Conservation (phyloP, 2,888 invertebrate species). For the Thereva unica region DNA sequence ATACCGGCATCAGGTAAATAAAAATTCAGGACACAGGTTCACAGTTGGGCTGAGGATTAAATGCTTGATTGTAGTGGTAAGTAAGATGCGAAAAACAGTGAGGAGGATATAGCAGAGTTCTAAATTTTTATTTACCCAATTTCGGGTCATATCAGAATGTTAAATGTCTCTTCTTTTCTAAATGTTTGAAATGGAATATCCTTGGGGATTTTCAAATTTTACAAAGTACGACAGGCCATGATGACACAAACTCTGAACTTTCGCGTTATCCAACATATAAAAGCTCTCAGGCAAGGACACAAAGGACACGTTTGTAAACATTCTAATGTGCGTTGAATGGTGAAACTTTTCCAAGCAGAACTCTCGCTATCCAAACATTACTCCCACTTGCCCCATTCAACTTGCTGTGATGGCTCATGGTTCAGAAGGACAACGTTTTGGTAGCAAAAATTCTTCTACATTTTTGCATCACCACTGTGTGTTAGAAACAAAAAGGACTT, state of each 20-base stretch:
- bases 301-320: constrained; percentile 26
- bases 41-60: too few species aligned
- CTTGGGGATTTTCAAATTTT: constrained; percentile 22
- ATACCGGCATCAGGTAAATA: too few species aligned
- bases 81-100: too few species aligned
- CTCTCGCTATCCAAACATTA: constrained; percentile 5
- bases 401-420: not conserved
- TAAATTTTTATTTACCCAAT: too few species aligned
- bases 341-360: constrained; percentile 15
- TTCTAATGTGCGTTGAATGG: constrained; percentile 27
- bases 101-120: too few species aligned
- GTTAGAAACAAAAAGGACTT: not conserved
- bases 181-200: constrained; percentile 2
- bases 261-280: constrained; percentile 21
- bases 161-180: not conserved
- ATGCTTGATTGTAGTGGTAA: too few species aligned
- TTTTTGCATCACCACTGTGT: too few species aligned
- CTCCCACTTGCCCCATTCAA: constrained; percentile 24
- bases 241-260: constrained; percentile 23
- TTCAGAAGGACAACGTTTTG: too few species aligned
- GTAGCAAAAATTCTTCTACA: too few species aligned
- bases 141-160: too few species aligned
- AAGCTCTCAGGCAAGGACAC: constrained; percentile 20
- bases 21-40: too few species aligned
- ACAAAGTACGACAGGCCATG: constrained; percentile 17